A percentile compares a stretch with the other conserved stretches of the same genome.
Conservation (phyloP, 2,888 invertebrate genomes). For the Conomelus anceps region DNA sequence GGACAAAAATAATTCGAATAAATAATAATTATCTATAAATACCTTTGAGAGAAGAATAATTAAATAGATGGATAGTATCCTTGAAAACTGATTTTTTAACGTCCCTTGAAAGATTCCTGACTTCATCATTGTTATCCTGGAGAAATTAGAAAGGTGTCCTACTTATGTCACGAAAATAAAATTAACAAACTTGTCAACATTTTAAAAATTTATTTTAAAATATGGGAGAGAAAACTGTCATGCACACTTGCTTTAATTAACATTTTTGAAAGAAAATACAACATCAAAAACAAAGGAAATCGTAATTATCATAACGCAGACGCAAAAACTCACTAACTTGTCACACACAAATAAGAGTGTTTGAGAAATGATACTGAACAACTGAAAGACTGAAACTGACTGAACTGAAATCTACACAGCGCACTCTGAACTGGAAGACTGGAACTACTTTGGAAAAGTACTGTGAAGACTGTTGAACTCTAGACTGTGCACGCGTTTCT, state of each 20-base stretch:
- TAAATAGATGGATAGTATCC: not conserved
- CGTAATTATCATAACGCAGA: not conserved
- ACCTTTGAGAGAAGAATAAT: not conserved
- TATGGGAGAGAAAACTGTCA: not conserved
- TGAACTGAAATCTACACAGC: too few relatives aligned
- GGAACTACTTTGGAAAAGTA: too few relatives aligned
- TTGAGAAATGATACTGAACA: not conserved
- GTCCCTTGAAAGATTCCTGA: not conserved
- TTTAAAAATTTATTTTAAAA: not conserved
- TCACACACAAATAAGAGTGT: not conserved
- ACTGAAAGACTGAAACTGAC: not conserved
- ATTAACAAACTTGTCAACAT: not conserved
- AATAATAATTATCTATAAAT: not conserved
- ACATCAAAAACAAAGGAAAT: slow-evolving; percentile 3
- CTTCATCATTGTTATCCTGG: slow-evolving; percentile 1
- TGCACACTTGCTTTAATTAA: not conserved
- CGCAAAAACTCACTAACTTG: not conserved
- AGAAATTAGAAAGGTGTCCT: not conserved
- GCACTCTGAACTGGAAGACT: not conserved
- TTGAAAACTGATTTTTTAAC: not conserved
- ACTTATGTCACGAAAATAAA: not conserved
- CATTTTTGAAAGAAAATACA: slow-evolving; percentile 3
- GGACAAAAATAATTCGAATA: not conserved
- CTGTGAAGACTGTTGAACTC: too few relatives aligned
- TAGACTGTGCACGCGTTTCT: too few relatives aligned